phyloP scores from a whole-genome alignment of 2,113 vertebrate genomes.

The Cettia cetti region DNA sequence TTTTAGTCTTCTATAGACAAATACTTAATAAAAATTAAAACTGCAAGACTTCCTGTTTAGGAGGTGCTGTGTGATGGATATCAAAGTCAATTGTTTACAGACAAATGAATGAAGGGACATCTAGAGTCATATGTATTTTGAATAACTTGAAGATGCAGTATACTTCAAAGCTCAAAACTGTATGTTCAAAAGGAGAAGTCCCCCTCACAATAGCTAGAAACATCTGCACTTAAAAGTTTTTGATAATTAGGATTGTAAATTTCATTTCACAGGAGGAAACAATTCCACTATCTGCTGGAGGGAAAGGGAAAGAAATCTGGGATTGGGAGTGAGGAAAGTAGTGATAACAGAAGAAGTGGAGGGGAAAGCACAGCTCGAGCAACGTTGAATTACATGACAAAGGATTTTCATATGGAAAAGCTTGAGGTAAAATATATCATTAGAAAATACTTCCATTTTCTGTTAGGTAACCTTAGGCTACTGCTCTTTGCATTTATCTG shows the following conservation, averaged over 20 bases:
- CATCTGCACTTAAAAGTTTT: background rate
- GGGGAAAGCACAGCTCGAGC: constrained; percentile 85
- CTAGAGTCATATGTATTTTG: background rate
- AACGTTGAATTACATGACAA: constrained; percentile 83
- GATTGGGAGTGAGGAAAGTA: constrained; percentile 79
- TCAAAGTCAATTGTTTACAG: background rate
- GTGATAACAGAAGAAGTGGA: constrained; percentile 80
- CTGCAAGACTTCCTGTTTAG: background rate
- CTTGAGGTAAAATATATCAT: constrained; percentile 78
- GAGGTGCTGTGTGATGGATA: background rate
- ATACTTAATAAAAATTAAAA: background rate
- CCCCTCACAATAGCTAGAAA: background rate
- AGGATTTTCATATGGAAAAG: constrained; percentile 81
- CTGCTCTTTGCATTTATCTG: background rate
- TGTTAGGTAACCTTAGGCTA: background rate
- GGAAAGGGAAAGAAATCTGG: constrained; percentile 84
- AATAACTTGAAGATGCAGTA: background rate
- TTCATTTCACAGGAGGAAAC: constrained; percentile 82
- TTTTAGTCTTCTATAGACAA: background rate
- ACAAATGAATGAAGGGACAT: background rate
- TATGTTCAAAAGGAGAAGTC: background rate
- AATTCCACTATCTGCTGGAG: constrained; percentile 87
- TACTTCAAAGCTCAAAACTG: background rate
- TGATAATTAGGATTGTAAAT: background rate
- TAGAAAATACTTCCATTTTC: background rate